phyloP scores from a whole-genome alignment of 2,113 vertebrate species.

The Edolisoma coerulescens region DNA sequence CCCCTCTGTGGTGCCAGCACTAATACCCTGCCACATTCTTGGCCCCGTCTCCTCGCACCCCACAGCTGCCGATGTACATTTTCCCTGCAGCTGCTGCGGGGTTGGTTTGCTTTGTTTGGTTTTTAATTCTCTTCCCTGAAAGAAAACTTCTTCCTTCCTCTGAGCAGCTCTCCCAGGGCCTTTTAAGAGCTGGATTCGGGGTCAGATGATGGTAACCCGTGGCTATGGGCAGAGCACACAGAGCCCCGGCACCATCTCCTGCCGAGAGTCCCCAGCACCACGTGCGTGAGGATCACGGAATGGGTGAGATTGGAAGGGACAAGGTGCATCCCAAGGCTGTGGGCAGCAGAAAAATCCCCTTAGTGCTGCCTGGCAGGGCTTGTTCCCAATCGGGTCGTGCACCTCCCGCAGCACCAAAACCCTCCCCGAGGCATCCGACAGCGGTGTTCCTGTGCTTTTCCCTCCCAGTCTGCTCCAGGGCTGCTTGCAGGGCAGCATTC shows the following conservation, averaged over 20 bases:
- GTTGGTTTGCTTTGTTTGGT: background rate
- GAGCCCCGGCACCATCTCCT: background rate
- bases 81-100: rapidly evolving
- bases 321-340: background rate
- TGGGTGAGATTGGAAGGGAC: no score
- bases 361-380: background rate
- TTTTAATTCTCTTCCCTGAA: background rate
- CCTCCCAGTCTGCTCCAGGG: background rate
- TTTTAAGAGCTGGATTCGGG: background rate
- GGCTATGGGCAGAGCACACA: background rate
- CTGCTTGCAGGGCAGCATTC: background rate
- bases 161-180: background rate
- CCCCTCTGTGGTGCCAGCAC: background rate
- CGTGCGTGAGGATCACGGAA: rapidly evolving
- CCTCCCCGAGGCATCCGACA: rapidly evolving
- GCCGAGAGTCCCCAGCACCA: background rate
- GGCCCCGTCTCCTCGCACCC: background rate
- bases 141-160: background rate
- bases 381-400: rapidly evolving
- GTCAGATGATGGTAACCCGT: rapidly evolving
- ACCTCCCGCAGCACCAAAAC: background rate
- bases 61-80: rapidly evolving
- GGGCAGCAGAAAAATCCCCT: background rate
- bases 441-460: background rate
- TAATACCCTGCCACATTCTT: background rate